Evolutionary conservation across 2,797 vertebrate genomes (phyloP).

Genomic region (Jordanella pulchra): DNA sequence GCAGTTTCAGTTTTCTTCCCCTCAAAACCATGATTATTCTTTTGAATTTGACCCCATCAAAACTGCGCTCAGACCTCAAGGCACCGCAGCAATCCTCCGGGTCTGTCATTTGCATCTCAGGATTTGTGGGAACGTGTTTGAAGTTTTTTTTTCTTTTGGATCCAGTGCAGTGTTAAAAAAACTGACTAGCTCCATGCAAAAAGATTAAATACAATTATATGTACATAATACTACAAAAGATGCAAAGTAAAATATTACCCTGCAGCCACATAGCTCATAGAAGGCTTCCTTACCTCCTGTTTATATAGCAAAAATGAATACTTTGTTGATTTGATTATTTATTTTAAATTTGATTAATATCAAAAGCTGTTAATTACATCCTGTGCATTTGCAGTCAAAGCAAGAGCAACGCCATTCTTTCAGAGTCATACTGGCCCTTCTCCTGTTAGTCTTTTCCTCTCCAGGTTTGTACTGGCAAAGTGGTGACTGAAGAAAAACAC

Average conservation of each 20-base stretch:
- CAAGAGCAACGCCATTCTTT: constrained; percentile 40
- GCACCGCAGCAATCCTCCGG: constrained; percentile 73
- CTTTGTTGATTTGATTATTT: too few species aligned
- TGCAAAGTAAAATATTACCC: constrained; percentile 39
- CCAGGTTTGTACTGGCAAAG: constrained; percentile 75
- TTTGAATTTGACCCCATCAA: constrained; percentile 78
- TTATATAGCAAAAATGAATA: constrained; percentile 19
- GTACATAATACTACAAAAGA: constrained; percentile 46
- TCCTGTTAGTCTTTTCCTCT: constrained; percentile 73
- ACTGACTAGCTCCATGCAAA: constrained; percentile 25
- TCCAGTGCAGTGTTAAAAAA: constrained; percentile 63
- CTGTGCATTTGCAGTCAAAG: constrained; percentile 19
- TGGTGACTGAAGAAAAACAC: constrained; percentile 73
- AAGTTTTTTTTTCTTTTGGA: constrained; percentile 51
- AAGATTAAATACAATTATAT: constrained; percentile 44
- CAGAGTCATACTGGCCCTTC: constrained; percentile 65
- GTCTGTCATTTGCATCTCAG: constrained; percentile 72
- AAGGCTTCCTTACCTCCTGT: constrained; percentile 49
- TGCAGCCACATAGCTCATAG: constrained; percentile 23
- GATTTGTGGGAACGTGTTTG: constrained; percentile 69
- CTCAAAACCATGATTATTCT: constrained; percentile 78
- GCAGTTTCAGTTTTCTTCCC: constrained; percentile 72
- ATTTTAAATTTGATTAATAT: not conserved
- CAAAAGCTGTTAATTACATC: constrained; percentile 28
- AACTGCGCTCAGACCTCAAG: constrained; percentile 75